Base-by-base conservation (phyloP, 2,797 vertebrate species). In the Syndactyla subalaris region DNA sequence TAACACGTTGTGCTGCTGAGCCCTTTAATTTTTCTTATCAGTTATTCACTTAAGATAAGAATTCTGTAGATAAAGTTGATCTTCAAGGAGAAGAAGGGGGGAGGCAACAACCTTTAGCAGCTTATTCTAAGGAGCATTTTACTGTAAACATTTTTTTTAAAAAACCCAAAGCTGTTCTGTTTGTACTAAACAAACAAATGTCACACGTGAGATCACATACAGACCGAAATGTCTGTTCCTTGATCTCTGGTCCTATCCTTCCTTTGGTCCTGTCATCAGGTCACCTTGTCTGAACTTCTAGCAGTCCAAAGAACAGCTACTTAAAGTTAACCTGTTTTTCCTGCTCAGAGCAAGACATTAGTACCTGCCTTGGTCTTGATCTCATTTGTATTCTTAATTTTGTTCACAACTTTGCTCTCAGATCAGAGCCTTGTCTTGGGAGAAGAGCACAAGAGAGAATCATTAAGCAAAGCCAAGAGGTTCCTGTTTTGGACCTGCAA, bases 21-120 rank as follows among this genome's bases (percentile, higher is more conserved):
- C 84, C 46, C 84, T 96, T 97, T 96, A 96, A 95, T 96, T 97
- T 93, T 96, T 95, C 91, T 96, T 97, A 97, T 94, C 95, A 95
- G 84, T 80, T 92, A 79, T 80, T 96, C 95, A 96, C 75, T 97
- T 94, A 68, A 95, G 83, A 91, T 96, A 96, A 95, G 86, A 95
- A 90, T 82, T 91, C 63, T 87, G 34, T 85, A 96, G 95, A 95
- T 97, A 97, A 97, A 92, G 49, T 74, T 88, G 61, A 52, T 86
- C 85, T 93, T 89, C 41, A 84, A 74, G 74, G 27, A 81, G 76
- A 67, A 46, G 24, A 43, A 70, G 54, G 45, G 58, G 27, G 55
- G 46, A 48, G 34, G 46, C 48, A 93, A 83, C 59, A 90, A 68
- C 70, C 66, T 95, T 95, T 93, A 91, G 71, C 84, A 94, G 57